phyloP scores from a whole-genome alignment of 23 tunicate genomes.

The Clavelina lepadiformis region DNA sequence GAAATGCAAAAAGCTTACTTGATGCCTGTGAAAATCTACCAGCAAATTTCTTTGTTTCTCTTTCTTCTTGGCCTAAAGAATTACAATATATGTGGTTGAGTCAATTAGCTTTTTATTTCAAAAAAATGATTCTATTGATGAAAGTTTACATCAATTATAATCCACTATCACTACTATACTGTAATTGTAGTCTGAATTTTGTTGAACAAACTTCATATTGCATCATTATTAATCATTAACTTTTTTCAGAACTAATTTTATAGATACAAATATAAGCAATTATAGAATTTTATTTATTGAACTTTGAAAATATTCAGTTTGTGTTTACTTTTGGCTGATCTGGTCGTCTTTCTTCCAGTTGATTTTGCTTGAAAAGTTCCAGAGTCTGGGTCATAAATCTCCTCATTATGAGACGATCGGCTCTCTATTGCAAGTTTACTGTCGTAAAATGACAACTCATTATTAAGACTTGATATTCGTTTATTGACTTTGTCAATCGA shows the following conservation, averaged over 20 bases:
- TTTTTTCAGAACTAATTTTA: no score
- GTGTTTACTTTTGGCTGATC: constrained; percentile 54
- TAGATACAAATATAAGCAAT: no score
- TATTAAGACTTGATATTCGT: constrained; percentile 48
- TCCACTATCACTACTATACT: no score
- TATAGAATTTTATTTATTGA: no score
- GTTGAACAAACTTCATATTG: no score
- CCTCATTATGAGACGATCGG: constrained; percentile 31
- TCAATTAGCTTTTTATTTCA: no score
- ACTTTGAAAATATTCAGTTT: background rate
- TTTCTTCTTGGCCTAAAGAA: constrained; percentile 41
- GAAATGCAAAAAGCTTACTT: no score
- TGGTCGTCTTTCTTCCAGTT: constrained; percentile 6
- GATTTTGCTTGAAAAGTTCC: constrained; percentile 15
- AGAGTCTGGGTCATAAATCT: constrained; percentile 23
- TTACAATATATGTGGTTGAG: no score
- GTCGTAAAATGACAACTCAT: constrained; percentile 53
- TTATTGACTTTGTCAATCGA: constrained; percentile 64
- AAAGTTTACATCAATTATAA: no score
- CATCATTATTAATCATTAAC: no score
- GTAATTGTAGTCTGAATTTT: no score
- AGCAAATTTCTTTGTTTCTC: constrained; percentile 39
- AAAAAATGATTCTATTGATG: no score
- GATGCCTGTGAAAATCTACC: constrained; percentile 20
- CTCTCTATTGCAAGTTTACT: constrained; percentile 73